phyloP scores from a whole-genome alignment of 2,888 invertebrate genomes.

The Amblyteles armatorius region DNA sequence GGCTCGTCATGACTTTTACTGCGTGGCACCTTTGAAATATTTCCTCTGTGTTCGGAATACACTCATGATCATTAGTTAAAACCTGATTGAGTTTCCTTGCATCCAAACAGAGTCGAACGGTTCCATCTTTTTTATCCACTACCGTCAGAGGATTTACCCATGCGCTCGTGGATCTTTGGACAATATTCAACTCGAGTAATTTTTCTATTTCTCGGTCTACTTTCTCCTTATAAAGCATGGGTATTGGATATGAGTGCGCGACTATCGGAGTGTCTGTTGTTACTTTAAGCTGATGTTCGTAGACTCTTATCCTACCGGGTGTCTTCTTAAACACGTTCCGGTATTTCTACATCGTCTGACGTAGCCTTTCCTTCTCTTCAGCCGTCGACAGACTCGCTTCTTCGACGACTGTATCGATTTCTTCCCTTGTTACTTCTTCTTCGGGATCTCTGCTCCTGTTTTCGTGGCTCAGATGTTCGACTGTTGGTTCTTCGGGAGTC shows the following conservation, averaged over 20 bases:
- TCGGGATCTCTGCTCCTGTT: too few relatives aligned
- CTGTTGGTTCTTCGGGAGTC: too few relatives aligned
- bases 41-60: slow-evolving; percentile 37
- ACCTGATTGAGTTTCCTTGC: slow-evolving; percentile 43
- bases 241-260: background rate
- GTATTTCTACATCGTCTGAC: background rate
- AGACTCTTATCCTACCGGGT: background rate
- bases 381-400: too few relatives aligned
- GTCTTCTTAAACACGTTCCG: background rate
- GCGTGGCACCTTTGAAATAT: slow-evolving; percentile 48
- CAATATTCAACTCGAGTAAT: background rate
- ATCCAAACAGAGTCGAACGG: slow-evolving; percentile 30
- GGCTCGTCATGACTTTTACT: background rate
- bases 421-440: too few relatives aligned
- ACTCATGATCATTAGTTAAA: slow-evolving; percentile 43
- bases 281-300: background rate
- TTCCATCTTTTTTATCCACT: slow-evolving; percentile 66
- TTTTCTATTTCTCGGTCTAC: background rate
- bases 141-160: background rate
- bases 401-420: too few relatives aligned
- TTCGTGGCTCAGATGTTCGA: too few relatives aligned
- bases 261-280: background rate
- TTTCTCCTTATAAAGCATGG: background rate
- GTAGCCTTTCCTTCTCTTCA: background rate
- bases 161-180: background rate